Evolutionary conservation across 2,888 invertebrate species (phyloP).

Genomic region (Drosophila siamana): DNA sequence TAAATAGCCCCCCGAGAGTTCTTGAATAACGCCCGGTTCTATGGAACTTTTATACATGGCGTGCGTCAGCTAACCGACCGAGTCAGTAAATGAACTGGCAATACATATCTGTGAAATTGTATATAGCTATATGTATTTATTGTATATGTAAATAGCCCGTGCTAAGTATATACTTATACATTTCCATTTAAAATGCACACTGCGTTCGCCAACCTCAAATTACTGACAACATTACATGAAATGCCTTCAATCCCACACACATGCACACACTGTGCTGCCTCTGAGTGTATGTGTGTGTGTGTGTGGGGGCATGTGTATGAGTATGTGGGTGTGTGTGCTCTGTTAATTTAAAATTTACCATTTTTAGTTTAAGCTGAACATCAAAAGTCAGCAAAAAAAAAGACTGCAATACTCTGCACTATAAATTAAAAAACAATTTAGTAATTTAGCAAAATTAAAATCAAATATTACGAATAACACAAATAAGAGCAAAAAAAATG

Average conservation of each 20-base stretch:
- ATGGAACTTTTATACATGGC: constrained; percentile 19
- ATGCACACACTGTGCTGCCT: constrained; percentile 13
- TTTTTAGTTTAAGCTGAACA: constrained; percentile 65
- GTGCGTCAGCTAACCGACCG: neutral
- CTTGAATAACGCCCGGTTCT: constrained; percentile 38
- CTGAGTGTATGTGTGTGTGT: constrained; percentile 23
- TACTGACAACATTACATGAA: constrained; percentile 72
- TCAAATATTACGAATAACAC: too few species aligned
- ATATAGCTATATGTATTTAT: constrained; percentile 4
- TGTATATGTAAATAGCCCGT: constrained; percentile 2
- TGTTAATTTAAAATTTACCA: constrained; percentile 70
- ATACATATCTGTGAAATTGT: constrained; percentile 16
- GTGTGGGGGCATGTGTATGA: too few species aligned
- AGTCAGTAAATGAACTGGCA: constrained; percentile 23
- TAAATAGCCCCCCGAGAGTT: constrained; percentile 4
- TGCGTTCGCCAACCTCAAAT: constrained; percentile 74
- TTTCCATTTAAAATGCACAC: constrained; percentile 69
- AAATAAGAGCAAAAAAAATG: too few species aligned
- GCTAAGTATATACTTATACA: constrained; percentile 19
- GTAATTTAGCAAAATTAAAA: neutral
- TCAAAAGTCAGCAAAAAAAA: neutral
- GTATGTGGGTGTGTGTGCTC: constrained; percentile 3
- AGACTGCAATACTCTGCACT: neutral
- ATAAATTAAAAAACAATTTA: neutral
- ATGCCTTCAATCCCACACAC: constrained; percentile 46